Percentiles rank a stretch among this genome's conserved stretches.
phyloP scores from a whole-genome alignment of 2,888 invertebrate genomes.

The Steinernema hermaphroditum region DNA sequence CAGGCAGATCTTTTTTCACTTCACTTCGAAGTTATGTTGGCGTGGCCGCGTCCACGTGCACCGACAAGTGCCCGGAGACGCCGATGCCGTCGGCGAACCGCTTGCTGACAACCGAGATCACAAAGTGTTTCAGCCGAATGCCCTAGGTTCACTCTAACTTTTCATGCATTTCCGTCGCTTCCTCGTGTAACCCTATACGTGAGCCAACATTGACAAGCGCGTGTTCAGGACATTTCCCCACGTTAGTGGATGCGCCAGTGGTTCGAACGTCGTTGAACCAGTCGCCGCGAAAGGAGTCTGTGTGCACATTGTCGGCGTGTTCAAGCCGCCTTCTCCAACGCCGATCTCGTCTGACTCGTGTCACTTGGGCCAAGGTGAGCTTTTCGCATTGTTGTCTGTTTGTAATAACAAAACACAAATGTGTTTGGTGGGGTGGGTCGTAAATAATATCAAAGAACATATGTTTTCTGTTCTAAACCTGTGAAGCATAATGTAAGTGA shows the following conservation, averaged over 20 bases:
- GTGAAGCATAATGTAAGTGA: too few relatives aligned
- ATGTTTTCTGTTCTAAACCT: too few relatives aligned
- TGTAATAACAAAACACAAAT: neutral
- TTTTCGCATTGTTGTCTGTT: neutral
- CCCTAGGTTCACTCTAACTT: neutral
- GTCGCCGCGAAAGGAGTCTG: constrained; percentile 62
- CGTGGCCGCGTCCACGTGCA: constrained; percentile 2
- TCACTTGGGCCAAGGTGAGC: constrained; percentile 24
- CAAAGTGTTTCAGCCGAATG: neutral
- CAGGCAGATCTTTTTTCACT: constrained; percentile 22
- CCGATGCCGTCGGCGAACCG: too few relatives aligned
- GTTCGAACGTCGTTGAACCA: constrained; percentile 52
- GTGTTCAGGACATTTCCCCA: constrained; percentile 15
- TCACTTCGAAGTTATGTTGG: too few relatives aligned
- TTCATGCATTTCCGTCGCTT: neutral
- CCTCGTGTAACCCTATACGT: constrained; percentile 8
- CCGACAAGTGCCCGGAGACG: neutral
- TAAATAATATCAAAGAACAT: too few relatives aligned
- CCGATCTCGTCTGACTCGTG: constrained; percentile 29
- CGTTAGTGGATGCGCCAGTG: constrained; percentile 28
- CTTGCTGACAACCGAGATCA: too few relatives aligned
- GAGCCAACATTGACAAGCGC: neutral
- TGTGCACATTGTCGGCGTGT: constrained; percentile 58
- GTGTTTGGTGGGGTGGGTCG: neutral
- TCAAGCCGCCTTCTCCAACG: constrained; percentile 41